Base-by-base conservation (phyloP, 2,888 invertebrate genomes). In the Plebejus argus region DNA sequence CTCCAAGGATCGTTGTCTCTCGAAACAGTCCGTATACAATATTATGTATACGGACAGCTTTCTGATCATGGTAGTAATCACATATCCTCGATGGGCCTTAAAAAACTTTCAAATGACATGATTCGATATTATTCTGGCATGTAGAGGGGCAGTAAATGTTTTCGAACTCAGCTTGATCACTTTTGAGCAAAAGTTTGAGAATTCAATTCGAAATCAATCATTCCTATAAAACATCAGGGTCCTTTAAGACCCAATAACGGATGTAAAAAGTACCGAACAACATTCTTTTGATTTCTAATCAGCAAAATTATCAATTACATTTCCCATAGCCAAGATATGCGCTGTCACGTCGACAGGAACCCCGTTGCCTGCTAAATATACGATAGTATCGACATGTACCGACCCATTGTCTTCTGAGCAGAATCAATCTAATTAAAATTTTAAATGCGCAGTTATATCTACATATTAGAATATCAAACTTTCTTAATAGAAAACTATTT, bases 361-460 rank as follows among this genome's bases (percentile, higher is more conserved):
- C 53, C 77, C 70, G 76, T 76, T 70, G 78, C 79, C 77, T 81
- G 78, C 79, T 79, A 83, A 82, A 79, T 79, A 77, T 76, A 79
- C 78, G 84, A 84, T 84, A 83, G 80, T 80, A 83, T 84, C 84
- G 80, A 82, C 81, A 79, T 79, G 79, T 81, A 81, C 81, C 80
- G 35, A 49, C 75, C 82, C 78, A 84, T 84, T 83, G 82, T 83
- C 82, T 81, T 81, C 77, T 78, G 82, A 83, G 81, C 83, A 83
- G 82, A 53, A 49, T 74, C 84, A 82, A 86, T 84, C 82, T 83
- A 87, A 90, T 91, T 91, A 90, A 85, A 87, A 90, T 91, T 88
- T 89, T 84, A 86, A 89, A 89, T 86, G 88, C 84, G 86, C 10
- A 61, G 12, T 66, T 66, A 66, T 66, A 66, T 66, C 66, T 66